Evolutionary conservation across 2,113 vertebrate species (phyloP), one percentile per base, ranked within the genome.

Genomic region (Alligator mississippiensis): DNA sequence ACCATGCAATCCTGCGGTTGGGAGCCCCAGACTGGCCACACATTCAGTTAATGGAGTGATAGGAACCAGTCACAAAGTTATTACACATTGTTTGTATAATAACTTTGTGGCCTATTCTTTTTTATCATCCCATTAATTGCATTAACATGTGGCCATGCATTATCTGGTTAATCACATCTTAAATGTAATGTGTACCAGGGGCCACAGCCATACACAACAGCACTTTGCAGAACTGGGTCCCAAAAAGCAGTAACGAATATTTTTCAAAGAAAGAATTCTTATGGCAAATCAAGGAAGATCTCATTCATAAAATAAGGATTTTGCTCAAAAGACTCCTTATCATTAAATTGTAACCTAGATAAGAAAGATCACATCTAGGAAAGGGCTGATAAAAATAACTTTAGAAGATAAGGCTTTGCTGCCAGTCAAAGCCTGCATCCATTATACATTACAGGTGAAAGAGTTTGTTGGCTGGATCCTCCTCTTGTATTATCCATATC

Each of bases 271-370:
- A 91, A 89, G 4, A 66, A 91, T 58, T 38, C 84, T 76, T 93
- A 91, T 87, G 6, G 72, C 72, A 93, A 92, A 93, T 90, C 60
- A 94, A 94, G 70, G 2, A 79, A 87, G 21, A 84, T 38, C 47
- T 91, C 22, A 93, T 95, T 96, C 92, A 93, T 94, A 94, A 96
- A 97, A 90, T 28, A 93, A 84, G 72, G 61, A 89, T 93, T 96
- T 90, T 82, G 6, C 77, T 87, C 82, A 89, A 88, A 94, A 93
- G 84, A 77, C 34, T 59, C 47, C 38, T 90, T 58, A 81, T 93
- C 75, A 77, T 93, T 94, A 93, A 88, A 61, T 83, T 89, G 54
- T 78, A 84, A 85, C 21, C 9, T 61, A 86, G 54, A 75, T 82
- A 80, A 87, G 81, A 90, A 61, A 93, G 75, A 91, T 34, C 72